Evolutionary conservation across 53 echinoderm and acorn worm genomes (phyloP).

Genomic region (Actinopyga echinites): DNA sequence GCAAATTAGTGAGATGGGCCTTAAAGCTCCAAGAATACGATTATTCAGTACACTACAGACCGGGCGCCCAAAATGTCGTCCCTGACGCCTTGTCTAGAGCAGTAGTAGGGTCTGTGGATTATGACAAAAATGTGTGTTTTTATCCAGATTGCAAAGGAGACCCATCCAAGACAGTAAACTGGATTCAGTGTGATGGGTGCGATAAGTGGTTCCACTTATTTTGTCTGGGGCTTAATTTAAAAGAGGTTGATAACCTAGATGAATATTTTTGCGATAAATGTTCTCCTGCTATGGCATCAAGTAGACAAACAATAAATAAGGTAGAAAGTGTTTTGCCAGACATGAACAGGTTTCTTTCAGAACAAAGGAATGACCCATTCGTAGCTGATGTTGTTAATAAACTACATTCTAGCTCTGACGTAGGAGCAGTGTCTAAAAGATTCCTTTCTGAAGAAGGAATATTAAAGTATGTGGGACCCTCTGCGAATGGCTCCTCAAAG

Average conservation of each 20-base stretch:
- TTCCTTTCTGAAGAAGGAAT: neutral
- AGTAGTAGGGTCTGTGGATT: neutral
- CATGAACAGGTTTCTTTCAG: neutral
- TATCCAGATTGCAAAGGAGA: conserved; percentile 23
- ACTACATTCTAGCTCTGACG: neutral
- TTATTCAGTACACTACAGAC: too few relatives aligned
- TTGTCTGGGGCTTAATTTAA: neutral
- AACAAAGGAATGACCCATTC: neutral
- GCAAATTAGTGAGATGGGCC: too few relatives aligned
- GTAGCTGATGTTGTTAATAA: too few relatives aligned
- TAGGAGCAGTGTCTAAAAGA: neutral
- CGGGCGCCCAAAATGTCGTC: conserved; percentile 10
- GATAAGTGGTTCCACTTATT: neutral
- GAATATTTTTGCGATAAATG: neutral
- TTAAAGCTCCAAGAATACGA: too few relatives aligned
- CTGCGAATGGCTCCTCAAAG: neutral
- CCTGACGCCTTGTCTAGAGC: conserved; percentile 12
- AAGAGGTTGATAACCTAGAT: neutral
- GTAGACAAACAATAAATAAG: too few relatives aligned
- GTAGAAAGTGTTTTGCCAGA: neutral
- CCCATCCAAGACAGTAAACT: too few relatives aligned
- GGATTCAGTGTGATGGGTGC: conserved; percentile 27
- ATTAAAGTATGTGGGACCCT: neutral
- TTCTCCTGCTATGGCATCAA: too few relatives aligned
- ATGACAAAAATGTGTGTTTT: conserved; percentile 13